Conservation (phyloP, 2,888 invertebrate species). For the Gandaritis pyraliata region DNA sequence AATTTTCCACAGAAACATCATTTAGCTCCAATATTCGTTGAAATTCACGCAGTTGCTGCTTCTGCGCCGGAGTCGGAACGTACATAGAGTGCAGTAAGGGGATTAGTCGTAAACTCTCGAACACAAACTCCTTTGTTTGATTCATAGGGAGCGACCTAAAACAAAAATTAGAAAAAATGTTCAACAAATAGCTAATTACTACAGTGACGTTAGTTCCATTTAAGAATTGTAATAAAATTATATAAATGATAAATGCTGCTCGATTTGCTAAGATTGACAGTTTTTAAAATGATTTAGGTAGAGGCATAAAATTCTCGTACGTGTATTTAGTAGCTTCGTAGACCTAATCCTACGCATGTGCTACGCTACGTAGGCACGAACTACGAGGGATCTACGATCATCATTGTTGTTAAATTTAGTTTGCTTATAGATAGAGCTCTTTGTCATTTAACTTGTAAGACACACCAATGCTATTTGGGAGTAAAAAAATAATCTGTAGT, state of each 20-base stretch:
- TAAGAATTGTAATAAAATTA: too few relatives aligned
- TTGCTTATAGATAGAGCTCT: too few relatives aligned
- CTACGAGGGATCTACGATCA: not conserved
- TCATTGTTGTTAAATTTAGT: not conserved
- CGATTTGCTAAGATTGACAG: too few relatives aligned
- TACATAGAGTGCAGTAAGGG: constrained; percentile 64
- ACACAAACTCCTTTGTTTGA: constrained; percentile 64
- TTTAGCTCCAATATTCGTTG: constrained; percentile 70
- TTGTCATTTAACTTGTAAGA: too few relatives aligned
- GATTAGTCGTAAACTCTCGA: constrained; percentile 56
- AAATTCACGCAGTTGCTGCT: constrained; percentile 51
- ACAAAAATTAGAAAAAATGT: not conserved
- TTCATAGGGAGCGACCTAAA: constrained; percentile 58
- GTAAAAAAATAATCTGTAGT: too few relatives aligned
- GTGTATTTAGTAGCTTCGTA: not conserved
- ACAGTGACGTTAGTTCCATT: too few relatives aligned
- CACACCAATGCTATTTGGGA: too few relatives aligned
- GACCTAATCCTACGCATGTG: not conserved
- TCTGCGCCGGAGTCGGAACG: constrained; percentile 47
- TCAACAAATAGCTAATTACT: not conserved
- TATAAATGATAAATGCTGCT: too few relatives aligned
- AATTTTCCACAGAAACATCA: constrained; percentile 55
- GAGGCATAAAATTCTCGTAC: too few relatives aligned
- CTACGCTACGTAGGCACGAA: not conserved
- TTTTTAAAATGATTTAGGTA: too few relatives aligned